Evolutionary conservation across 1,140 invertebrate species (phyloP), one percentile per base, ranked within the genome.

Genomic region (Drepana arcuata): DNA sequence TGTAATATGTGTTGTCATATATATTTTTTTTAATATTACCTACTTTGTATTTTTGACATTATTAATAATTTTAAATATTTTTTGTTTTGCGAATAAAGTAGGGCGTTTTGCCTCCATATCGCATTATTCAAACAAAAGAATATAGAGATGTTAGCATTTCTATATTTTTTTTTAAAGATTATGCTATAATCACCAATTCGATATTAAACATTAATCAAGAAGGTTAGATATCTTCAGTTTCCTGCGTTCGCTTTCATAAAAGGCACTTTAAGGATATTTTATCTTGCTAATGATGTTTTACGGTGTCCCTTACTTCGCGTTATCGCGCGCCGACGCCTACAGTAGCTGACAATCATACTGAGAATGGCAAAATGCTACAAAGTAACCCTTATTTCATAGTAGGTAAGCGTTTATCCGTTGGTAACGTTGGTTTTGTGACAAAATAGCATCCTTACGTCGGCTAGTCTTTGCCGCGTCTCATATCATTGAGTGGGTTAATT

Each of bases 261-360:
- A 58, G 53, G 52, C 60, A 55, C 66, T 77, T 65, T 79, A 75
- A 73, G 70, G 72, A 46, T 47, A 40, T 73, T n/a, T 77, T 80
- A 77, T 77, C 73, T 75, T 63, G 62, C 75, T 77, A 77, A 77
- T 74, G 73, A 80, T 80, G 67, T 77, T 80, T 75, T 78, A 80
- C 69, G 72, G 74, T 64, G 63, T 56, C 54, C 41, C 64, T 64
- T 48, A 56, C 63, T 58, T 62, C 25, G 39, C 51, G 56, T 74
- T 77, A 77, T 77, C 71, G 57, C 52, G 51, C 16, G 31, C 54
- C 57, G 68, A 69, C 70, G 72, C 64, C 68, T 71, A 73, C 74
- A 51, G 74, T 79, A 74, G 74, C 72, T 51, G 65, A 46, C 57
- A 52, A 60, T 48, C 48, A 49, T n/a, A n/a, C n/a, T n/a, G n/a